Percentiles rank a stretch among this genome's conserved stretches.
Conservation (phyloP, 2,888 invertebrate species). For the Limnephilus auricula region DNA sequence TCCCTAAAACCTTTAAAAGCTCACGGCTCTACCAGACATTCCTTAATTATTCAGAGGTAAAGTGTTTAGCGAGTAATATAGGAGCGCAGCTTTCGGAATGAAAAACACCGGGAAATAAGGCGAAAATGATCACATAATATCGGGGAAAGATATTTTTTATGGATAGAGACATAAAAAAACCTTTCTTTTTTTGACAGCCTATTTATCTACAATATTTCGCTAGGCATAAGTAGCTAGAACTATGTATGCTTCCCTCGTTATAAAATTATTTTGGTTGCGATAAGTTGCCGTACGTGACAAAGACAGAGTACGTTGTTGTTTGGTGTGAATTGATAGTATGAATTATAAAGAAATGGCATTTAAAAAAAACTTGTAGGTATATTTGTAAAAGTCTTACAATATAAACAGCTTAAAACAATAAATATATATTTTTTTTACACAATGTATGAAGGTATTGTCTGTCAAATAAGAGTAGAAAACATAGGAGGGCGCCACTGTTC, state of each 20-base stretch:
- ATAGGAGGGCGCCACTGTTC: too few relatives aligned
- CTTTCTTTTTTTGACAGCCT: neutral
- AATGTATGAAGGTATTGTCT: too few relatives aligned
- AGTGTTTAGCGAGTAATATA: neutral
- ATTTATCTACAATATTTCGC: too few relatives aligned
- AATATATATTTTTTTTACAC: too few relatives aligned
- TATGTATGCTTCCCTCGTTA: neutral
- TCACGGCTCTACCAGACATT: slow-evolving; percentile 32
- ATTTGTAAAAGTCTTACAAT: too few relatives aligned
- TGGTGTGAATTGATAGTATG: neutral
- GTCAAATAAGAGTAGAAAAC: too few relatives aligned
- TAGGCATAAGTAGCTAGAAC: neutral
- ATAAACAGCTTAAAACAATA: too few relatives aligned
- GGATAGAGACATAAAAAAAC: neutral
- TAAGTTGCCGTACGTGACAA: neutral
- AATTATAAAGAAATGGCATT: neutral
- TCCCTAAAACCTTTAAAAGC: slow-evolving; percentile 46
- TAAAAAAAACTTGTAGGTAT: neutral
- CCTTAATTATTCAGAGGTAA: slow-evolving; percentile 38
- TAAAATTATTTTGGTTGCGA: neutral
- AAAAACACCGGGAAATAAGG: neutral
- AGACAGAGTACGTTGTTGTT: neutral
- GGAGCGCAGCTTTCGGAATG: neutral
- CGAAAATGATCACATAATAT: neutral
- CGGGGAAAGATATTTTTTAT: neutral